Percentiles rank a stretch among this genome's conserved stretches.
phyloP scores from a whole-genome alignment of 2,888 invertebrate species.

The Bursaphelenchus okinawaensis region DNA sequence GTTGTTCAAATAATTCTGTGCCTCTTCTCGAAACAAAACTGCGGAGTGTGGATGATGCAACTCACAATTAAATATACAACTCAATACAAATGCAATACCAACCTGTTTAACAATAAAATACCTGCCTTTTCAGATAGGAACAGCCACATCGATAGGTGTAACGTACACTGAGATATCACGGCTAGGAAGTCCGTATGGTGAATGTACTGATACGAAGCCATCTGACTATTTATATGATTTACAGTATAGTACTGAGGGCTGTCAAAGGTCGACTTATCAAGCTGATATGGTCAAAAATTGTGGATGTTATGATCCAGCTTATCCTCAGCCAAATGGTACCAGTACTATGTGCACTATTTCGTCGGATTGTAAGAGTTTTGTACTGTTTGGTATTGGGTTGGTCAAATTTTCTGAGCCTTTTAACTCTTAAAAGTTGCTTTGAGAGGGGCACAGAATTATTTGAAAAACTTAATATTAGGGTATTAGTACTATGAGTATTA shows the following conservation, averaged over 20 bases:
- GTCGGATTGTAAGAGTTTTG: constrained; percentile 18
- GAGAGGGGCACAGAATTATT: too few species aligned
- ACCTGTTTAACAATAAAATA: too few species aligned
- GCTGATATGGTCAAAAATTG: constrained; percentile 17
- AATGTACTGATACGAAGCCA: constrained; percentile 24
- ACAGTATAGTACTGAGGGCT: constrained; percentile 25
- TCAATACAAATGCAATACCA: too few species aligned
- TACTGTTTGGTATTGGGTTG: too few species aligned
- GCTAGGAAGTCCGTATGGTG: constrained; percentile 1
- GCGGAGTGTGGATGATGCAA: too few species aligned
- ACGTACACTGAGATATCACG: constrained; percentile 17
- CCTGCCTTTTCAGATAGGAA: constrained; percentile 45
- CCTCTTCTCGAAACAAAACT: too few species aligned
- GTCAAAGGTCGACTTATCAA: constrained; percentile 27
- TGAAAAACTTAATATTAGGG: background rate
- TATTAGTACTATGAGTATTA: too few species aligned
- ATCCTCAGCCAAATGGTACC: constrained; percentile 21
- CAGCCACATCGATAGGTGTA: constrained; percentile 55
- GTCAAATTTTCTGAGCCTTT: too few species aligned
- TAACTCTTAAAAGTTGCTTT: too few species aligned
- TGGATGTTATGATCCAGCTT: constrained; percentile 25
- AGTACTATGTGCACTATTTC: constrained; percentile 16
- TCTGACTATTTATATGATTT: constrained; percentile 19
- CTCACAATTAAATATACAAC: too few species aligned
- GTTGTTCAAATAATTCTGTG: too few species aligned